Base-by-base conservation (phyloP, 2,888 invertebrate species). In the Cephonodes hylas region DNA sequence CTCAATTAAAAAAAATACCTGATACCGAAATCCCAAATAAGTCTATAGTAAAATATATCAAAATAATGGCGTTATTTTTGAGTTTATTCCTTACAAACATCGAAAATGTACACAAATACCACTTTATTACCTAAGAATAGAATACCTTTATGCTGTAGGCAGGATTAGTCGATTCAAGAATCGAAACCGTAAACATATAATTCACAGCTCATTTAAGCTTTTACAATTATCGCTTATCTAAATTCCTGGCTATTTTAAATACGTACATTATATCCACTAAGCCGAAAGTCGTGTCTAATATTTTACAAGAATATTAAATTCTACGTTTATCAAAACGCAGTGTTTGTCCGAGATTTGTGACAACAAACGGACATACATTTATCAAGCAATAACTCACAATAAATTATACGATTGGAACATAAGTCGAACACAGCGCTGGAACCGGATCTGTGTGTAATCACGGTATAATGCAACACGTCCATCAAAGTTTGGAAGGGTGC, bases 401-500 rank as follows among this genome's bases (percentile, higher is more conserved):
- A 53, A 53, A 53, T 27, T 22, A 45, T n/a, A n/a, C n/a, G n/a
- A n/a, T n/a, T n/a, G 18, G 18, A 22, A 25, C 53, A 58, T 22
- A 22, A 23, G 48, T 27, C 15, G 10, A 25, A 48, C 25, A 72
- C 73, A 71, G 76, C 78, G 70, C 71, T 75, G 71, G 75, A 79
- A 76, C 70, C 71, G 77, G 83, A 84, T 85, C 85, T 84, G 84
- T 77, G 79, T 70, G 46, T 61, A 27, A 60, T 61, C 75, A 71
- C 66, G 66, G 65, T 70, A 79, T 82, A 83, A 79, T 85, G 83
- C 84, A 77, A 83, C 86, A 86, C 88, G 89, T 89, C 89, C 82
- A 89, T 89, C 89, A 87, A 83, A 88, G 83, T 88, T 87, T 83
- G 86, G 89, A 86, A 87, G 88, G 87, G 87, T 88, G 83, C 86